Percentiles rank a stretch among this genome's conserved stretches.
These are phyloP conservation scores for Tenthredo scrophulariae DNA, from an alignment of 2,888 invertebrate species.

Conservation along the genomic window DNA sequence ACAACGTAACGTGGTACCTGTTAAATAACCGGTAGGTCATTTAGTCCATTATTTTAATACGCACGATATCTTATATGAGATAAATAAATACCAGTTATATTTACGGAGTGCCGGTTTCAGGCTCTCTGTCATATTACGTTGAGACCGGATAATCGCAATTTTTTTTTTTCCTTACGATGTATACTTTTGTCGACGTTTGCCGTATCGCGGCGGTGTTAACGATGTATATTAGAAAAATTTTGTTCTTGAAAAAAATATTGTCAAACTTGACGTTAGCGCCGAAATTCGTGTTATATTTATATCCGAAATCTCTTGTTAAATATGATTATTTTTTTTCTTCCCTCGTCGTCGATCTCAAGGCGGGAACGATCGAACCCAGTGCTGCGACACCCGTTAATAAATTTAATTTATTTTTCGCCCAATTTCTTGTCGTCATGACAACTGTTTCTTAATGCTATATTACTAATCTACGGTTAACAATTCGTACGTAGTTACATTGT, in stretches of 20 bases:
- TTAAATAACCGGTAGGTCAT: slow-evolving; percentile 70
- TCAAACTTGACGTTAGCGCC: slow-evolving; percentile 20
- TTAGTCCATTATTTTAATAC: slow-evolving; percentile 27
- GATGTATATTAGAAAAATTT: background rate
- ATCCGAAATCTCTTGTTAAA: background rate
- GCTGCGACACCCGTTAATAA: background rate
- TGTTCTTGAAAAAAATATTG: background rate
- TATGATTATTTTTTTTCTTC: background rate
- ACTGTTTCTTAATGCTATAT: background rate
- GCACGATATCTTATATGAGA: background rate
- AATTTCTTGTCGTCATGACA: background rate
- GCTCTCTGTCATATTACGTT: slow-evolving; percentile 16
- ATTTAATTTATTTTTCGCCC: slow-evolving; percentile 11
- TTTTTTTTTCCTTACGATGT: background rate
- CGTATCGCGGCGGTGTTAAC: background rate
- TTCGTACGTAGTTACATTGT: background rate
- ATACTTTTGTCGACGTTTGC: background rate
- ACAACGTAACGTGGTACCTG: slow-evolving; percentile 68
- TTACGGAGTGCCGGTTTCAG: slow-evolving; percentile 39
- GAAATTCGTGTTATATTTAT: slow-evolving; percentile 17
- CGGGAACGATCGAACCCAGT: background rate
- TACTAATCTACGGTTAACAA: background rate
- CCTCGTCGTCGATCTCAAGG: background rate
- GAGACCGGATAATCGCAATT: slow-evolving; percentile 22
- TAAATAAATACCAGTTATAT: background rate